These are phyloP conservation scores for Donacobius atricapilla DNA, from an alignment of 2,113 vertebrate species.

Conservation along the genomic window DNA sequence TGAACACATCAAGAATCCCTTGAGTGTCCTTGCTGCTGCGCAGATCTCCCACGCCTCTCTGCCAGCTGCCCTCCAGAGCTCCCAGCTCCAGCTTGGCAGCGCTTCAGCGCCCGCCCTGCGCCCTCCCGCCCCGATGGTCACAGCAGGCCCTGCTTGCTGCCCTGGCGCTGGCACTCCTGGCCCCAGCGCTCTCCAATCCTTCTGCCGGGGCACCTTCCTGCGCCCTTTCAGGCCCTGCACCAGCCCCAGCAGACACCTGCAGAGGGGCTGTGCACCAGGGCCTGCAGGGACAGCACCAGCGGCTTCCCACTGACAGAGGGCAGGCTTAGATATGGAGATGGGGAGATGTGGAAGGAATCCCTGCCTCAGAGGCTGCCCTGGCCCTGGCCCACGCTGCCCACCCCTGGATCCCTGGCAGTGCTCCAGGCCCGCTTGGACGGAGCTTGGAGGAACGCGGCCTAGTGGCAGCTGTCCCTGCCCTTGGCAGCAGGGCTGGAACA, in stretches of 20 bases:
- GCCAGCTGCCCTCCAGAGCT: no score
- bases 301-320: not conserved
- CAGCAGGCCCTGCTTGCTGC: not conserved
- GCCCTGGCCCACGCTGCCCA: no score
- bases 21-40: no score
- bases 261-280: not conserved
- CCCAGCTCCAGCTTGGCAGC: not conserved
- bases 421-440: no score
- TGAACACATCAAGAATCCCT: not conserved
- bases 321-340: no score
- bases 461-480: no score
- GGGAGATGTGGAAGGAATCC: no score
- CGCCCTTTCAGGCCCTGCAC: not conserved
- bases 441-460: no score
- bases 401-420: no score
- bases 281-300: not conserved
- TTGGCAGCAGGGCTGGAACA: no score
- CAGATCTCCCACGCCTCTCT: no score
- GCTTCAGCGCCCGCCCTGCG: not conserved
- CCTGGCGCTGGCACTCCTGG: not conserved
- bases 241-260: not conserved
- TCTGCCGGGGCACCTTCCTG: not conserved
- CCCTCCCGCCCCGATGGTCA: not conserved
- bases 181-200: not conserved
- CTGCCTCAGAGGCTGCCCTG: no score